These are phyloP conservation scores for Tinea trinotella DNA, from an alignment of 2,888 invertebrate genomes.

Conservation along the genomic window DNA sequence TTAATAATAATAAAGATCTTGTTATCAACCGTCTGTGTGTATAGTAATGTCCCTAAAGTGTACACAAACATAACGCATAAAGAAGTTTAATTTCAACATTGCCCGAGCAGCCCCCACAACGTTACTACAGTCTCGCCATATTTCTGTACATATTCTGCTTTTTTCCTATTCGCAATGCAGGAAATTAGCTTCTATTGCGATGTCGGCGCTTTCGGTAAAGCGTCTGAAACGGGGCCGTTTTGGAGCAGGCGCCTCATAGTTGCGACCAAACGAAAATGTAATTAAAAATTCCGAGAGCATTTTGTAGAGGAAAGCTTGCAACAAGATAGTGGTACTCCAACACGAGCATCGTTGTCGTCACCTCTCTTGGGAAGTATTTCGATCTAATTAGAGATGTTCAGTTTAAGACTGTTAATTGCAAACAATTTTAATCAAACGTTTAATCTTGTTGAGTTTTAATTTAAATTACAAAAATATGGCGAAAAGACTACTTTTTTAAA, in stretches of 20 bases:
- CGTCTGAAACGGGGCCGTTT: constrained; percentile 62
- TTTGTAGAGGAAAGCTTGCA: constrained; percentile 61
- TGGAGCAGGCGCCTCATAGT: constrained; percentile 58
- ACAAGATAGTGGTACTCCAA: constrained; percentile 66
- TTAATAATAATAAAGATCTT: constrained; percentile 1
- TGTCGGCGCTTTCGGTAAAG: constrained; percentile 69
- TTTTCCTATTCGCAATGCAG: constrained; percentile 65
- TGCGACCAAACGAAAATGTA: constrained; percentile 69
- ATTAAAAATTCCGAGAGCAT: constrained; percentile 72
- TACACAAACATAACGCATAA: background rate
- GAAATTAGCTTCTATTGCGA: constrained; percentile 73
- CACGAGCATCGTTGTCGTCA: constrained; percentile 58
- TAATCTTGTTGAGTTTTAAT: background rate
- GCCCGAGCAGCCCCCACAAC: constrained; percentile 6
- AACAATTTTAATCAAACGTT: constrained; percentile 8
- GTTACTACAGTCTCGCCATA: constrained; percentile 35
- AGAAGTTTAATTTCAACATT: constrained; percentile 17
- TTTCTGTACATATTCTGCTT: constrained; percentile 37
- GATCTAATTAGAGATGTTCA: constrained; percentile 65
- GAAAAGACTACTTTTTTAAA: background rate
- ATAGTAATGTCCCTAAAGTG: background rate
- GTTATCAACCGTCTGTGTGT: background rate
- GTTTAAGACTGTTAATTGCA: constrained; percentile 49
- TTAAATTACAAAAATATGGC: constrained; percentile 32
- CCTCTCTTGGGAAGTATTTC: constrained; percentile 64